phyloP scores from a whole-genome alignment of 2,888 invertebrate genomes.

The Xestia ashworthii region DNA sequence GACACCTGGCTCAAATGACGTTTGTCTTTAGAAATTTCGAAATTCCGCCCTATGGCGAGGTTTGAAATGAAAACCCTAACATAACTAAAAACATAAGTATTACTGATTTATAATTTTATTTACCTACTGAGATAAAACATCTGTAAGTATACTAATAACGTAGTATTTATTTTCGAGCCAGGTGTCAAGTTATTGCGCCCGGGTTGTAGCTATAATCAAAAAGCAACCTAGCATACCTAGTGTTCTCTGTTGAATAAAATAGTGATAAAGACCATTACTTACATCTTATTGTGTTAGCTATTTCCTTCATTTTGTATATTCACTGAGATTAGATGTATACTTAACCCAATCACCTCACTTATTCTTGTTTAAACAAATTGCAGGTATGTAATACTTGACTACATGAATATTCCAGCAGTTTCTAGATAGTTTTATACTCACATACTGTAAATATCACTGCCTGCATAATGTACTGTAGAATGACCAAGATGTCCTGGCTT shows the following conservation, averaged over 20 bases:
- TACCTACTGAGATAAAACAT: no score
- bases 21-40: no score
- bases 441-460: not conserved
- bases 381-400: not conserved
- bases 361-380: not conserved
- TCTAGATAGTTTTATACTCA: conserved; percentile 11
- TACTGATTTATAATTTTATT: no score
- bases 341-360: not conserved
- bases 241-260: not conserved
- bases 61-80: no score
- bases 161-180: no score
- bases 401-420: not conserved
- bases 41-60: no score
- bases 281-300: not conserved
- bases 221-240: not conserved
- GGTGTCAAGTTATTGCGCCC: no score
- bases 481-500: conserved; percentile 35
- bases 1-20: no score
- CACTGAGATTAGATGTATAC: not conserved
- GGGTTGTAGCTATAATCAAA: not conserved
- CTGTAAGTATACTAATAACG: no score
- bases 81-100: no score
- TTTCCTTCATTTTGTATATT: not conserved
- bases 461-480: not conserved
- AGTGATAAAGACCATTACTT: not conserved